phyloP scores from a whole-genome alignment of 2,113 vertebrate species.

The Perca schrenkii region DNA sequence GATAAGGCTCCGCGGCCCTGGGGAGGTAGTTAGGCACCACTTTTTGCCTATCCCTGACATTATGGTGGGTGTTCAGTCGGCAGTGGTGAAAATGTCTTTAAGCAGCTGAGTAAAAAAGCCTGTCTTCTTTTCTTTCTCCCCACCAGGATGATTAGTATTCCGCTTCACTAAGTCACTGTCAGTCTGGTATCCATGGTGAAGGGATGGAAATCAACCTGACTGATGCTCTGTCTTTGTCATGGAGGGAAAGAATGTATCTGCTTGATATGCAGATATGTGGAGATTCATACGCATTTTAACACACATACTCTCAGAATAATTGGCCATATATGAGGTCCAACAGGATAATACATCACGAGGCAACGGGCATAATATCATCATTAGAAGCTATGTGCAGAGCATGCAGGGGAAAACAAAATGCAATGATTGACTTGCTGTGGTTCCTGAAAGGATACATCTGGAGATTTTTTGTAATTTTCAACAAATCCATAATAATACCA shows the following conservation, averaged over 20 bases:
- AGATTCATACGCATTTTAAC: conserved; percentile 10
- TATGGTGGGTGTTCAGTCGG: conserved; percentile 36
- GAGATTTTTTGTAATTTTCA: neutral
- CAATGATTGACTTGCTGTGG: neutral
- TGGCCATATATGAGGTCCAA: neutral
- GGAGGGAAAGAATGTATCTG: conserved; percentile 33
- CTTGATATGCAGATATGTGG: conserved; percentile 55
- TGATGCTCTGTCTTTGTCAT: conserved; percentile 54
- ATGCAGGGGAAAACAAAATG: neutral
- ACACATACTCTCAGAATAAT: neutral
- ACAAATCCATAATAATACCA: neutral
- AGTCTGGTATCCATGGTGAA: conserved; percentile 79
- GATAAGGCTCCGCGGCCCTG: conserved; percentile 53
- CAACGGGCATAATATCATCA: neutral
- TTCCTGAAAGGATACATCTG: neutral
- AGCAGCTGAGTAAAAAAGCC: conserved; percentile 17
- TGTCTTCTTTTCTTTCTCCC: conserved; percentile 30
- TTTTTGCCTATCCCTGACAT: conserved; percentile 30
- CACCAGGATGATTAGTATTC: conserved; percentile 71
- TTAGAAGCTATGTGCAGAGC: neutral
- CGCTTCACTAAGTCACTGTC: conserved; percentile 60
- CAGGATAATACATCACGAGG: conserved; percentile 14
- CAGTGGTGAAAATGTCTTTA: conserved; percentile 51
- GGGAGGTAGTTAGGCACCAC: conserved; percentile 31
- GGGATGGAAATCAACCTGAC: conserved; percentile 61